Conservation (phyloP, 2,888 invertebrate genomes). For the Drosophila colorata region DNA sequence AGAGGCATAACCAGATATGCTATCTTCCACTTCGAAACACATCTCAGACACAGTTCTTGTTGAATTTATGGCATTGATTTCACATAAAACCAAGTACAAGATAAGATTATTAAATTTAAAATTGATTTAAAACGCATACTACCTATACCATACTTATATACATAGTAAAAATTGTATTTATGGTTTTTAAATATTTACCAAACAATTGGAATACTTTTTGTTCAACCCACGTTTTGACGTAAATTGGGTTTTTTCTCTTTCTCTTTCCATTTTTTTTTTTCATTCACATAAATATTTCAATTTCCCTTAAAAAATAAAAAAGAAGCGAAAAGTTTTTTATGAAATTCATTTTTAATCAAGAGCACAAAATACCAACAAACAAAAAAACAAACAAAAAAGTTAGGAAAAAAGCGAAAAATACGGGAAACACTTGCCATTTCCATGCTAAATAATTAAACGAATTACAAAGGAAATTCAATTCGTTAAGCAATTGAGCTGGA, state of each 20-base stretch:
- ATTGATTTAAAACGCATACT: constrained; percentile 7
- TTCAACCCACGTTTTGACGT: background rate
- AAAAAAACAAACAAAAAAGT: no score
- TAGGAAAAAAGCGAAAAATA: background rate
- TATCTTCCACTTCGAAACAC: constrained; percentile 9
- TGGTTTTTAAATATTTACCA: constrained; percentile 13
- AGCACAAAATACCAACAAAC: constrained; percentile 1
- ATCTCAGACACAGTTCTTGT: constrained; percentile 4
- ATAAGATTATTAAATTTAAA: constrained; percentile 46
- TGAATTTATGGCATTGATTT: constrained; percentile 46
- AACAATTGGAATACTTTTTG: constrained; percentile 14
- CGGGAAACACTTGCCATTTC: constrained; percentile 2
- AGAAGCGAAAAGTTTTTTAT: constrained; percentile 10
- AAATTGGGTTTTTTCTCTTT: background rate
- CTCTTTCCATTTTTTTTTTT: background rate
- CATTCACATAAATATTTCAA: constrained; percentile 21
- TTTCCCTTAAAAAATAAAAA: background rate
- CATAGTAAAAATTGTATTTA: background rate
- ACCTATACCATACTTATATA: background rate
- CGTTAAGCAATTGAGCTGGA: constrained; percentile 24
- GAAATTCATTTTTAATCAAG: constrained; percentile 36
- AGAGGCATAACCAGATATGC: constrained; percentile 26
- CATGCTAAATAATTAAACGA: constrained; percentile 31
- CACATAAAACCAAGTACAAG: constrained; percentile 9
- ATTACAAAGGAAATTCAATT: constrained; percentile 26